A percentile compares a stretch with the other conserved stretches of the same genome.
phyloP scores from a whole-genome alignment of 2,113 vertebrate species.

The Tretioscincus oriximinensis region DNA sequence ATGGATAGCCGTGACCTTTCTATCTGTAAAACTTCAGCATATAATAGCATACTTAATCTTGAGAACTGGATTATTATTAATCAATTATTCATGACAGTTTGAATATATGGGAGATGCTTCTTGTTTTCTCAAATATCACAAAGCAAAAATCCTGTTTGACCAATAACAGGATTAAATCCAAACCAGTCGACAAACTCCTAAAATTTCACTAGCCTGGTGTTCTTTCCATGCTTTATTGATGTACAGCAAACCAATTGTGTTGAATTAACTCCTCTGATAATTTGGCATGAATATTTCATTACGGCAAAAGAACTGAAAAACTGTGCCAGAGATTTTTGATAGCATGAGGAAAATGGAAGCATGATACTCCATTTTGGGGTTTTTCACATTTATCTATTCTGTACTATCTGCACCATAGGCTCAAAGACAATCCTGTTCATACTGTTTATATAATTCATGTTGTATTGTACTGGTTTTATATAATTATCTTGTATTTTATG shows the following conservation, averaged over 20 bases:
- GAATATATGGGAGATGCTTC: slow-evolving; percentile 69
- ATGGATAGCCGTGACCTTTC: slow-evolving; percentile 66
- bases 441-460: too few species aligned
- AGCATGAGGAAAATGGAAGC: background rate
- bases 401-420: too few species aligned
- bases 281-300: background rate
- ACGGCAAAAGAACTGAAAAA: background rate
- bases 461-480: too few species aligned
- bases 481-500: too few species aligned
- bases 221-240: slow-evolving; percentile 14
- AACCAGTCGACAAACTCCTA: slow-evolving; percentile 62
- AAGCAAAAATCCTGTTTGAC: slow-evolving; percentile 64
- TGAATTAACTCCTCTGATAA: slow-evolving; percentile 2
- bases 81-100: slow-evolving; percentile 77
- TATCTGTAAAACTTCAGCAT: slow-evolving; percentile 60
- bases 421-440: too few species aligned
- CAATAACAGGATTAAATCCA: slow-evolving; percentile 68
- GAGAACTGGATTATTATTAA: slow-evolving; percentile 70
- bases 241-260: background rate
- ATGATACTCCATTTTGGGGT: too few species aligned
- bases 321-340: background rate
- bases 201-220: slow-evolving; percentile 38
- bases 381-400: too few species aligned
- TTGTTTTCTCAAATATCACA: slow-evolving; percentile 72
- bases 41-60: slow-evolving; percentile 71